Evolutionary conservation across 2,797 vertebrate species (phyloP).

Genomic region (Myoxocephalus aenaeus): DNA sequence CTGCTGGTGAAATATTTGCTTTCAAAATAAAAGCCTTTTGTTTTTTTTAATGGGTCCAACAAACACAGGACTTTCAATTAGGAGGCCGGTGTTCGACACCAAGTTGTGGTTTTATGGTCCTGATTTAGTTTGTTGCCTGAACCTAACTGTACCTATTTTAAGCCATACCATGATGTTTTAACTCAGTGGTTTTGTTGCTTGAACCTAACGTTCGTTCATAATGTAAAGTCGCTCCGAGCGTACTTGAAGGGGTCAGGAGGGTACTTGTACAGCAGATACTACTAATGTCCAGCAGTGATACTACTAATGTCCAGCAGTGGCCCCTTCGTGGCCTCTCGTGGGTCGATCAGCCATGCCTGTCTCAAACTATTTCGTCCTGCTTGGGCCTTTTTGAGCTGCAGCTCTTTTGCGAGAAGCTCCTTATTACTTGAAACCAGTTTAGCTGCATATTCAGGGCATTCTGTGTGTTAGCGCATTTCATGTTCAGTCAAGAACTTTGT

Average conservation of each 20-base stretch:
- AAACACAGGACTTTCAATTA: not conserved
- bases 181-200: not conserved
- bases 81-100: not conserved
- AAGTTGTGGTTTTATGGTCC: not conserved
- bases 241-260: not conserved
- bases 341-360: not conserved
- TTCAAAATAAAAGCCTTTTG: slow-evolving; percentile 44
- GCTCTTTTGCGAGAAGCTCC: too few species aligned
- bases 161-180: not conserved
- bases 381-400: not conserved
- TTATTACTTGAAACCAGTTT: too few species aligned
- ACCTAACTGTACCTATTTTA: not conserved
- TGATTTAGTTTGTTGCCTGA: not conserved
- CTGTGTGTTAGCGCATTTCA: too few species aligned
- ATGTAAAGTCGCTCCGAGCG: not conserved
- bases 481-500: too few species aligned
- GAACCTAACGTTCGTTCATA: not conserved
- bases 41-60: not conserved
- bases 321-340: not conserved
- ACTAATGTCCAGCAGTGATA: not conserved
- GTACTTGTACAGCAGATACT: not conserved
- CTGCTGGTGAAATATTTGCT: not conserved
- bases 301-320: not conserved
- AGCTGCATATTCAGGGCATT: too few species aligned
- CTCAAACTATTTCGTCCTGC: not conserved